Evolutionary conservation across 1,140 invertebrate genomes (phyloP), one percentile per base, ranked within the genome.

Genomic region (Listronotus bonariensis): DNA sequence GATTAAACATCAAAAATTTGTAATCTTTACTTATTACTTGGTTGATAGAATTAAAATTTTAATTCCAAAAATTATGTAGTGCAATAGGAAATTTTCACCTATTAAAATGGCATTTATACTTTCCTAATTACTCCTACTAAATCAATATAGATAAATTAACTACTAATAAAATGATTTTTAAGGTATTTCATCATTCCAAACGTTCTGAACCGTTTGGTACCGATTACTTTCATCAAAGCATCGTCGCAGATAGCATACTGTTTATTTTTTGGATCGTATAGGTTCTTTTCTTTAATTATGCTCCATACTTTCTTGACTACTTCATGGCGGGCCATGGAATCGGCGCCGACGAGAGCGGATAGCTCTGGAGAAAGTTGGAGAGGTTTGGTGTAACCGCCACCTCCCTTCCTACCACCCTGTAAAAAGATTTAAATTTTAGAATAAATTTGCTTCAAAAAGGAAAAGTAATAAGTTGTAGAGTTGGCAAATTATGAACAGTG

Each of bases 101-200:
- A 36, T 36, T 36, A 36, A 36, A 36, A 12, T 1, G 34, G 34
- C 3, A 4, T 36, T 36, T 36, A 4, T 36, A 10, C 7, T 36
- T 36, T 5, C 32, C 32, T 34, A 34, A n/a, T 34, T 34, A 48
- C 45, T 48, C 45, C 45, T 48, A 18, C 45, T 48, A 14, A 43
- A 5, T 43, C 12, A 48, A 48, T 17, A 17, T 48, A 48, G 18
- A n/a, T n/a, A n/a, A n/a, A n/a, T n/a, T 4, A 15, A 51, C 8
- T 83, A 73, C 88, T 86, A 74, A 90, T 80, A 81, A 97, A 95
- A 81, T 97, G 93, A 66, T 89, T 87, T 80, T 95, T 95, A 65
- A 97, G 83, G 79, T 93, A 93, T 78, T 96, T 96, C 90, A 97
- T 93, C 93, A 96, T 96, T 70, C 92, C 92, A 71, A 95, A 96